Base-by-base conservation (phyloP, 2,797 vertebrate species). In the Loriculus beryllinus region DNA sequence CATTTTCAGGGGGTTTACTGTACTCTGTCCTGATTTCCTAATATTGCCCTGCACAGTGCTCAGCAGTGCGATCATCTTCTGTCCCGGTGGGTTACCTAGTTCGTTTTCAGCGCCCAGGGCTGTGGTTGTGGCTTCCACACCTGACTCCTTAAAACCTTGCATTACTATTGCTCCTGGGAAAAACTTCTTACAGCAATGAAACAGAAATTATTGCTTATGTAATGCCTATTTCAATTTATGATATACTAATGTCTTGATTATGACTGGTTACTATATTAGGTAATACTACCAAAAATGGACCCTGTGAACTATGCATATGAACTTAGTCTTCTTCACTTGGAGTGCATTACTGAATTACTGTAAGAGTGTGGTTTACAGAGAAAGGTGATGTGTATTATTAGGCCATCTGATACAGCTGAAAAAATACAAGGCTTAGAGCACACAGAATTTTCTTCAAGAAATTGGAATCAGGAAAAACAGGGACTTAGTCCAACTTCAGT, bases 11-110 rank as follows among this genome's bases (percentile, higher is more conserved):
- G 64, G 82, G 22, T 72, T 91, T 88, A 76, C 86, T 92, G 93
- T 90, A 67, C 56, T 86, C 92, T 87, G 93, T 74, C 83, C 95
- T 80, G 68, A 52, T 95, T 95, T 93, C 90, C 74, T 74, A 80
- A 80, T 14, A 48, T 56, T 67, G 54, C 39, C 72, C 31, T 51
- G 33, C 68, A 37, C 47, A 6, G 70, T 49, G 17, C 85, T 88
- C 64, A 65, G 49, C 65, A 37, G 80, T 4, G 86, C 54, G 74
- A 25, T 84, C 76, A 57, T 86, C 64, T 20, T 29, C 81, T 33
- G 31, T 23, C 45, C 47, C 48, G 0, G 42, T 7, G 40, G 68
- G 71, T 93, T 86, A 70, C 52, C 39, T 9, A 7, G 52, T 75
- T 91, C 45, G 5, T 85, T 88, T 47, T 47, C 64, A 68, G 71